Evolutionary conservation across 1,140 invertebrate species (phyloP), one percentile per base, ranked within the genome.

Genomic region (Drosophila carrolli): DNA sequence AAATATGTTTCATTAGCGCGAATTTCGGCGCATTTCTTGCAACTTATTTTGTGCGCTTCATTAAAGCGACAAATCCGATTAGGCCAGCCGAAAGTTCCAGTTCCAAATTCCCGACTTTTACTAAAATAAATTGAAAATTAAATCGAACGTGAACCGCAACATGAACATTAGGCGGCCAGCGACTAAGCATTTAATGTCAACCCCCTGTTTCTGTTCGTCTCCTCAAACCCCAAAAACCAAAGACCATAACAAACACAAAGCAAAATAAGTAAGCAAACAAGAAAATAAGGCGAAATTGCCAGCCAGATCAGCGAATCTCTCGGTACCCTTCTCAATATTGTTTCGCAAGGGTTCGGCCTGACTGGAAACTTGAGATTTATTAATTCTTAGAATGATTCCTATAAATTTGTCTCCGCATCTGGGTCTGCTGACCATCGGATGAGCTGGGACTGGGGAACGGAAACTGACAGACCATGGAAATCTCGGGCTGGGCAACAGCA

Each of bases 31-130:
- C 84, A 89, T 83, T 89, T 88, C 63, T 89, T 78, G 72, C 81
- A 85, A 81, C 81, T 85, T 84, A 73, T 78, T 86, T 81, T 63
- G 61, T 81, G 73, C 83, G 83, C 83, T 88, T 89, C 83, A 88
- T 88, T 88, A 71, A 88, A 88, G 83, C 83, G 83, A 88, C 83
- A 88, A 88, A 88, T 88, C 83, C 83, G 83, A 89, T 88, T 88
- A 88, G 83, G 61, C 32, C 50, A 35, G 11, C 35, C 74, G 38
- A 32, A 54, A 55, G 32, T 56, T 70, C 37, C 47, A 37, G 10
- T 27, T 66, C 46, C 19, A 37, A 32, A 32, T 16, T 23, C 13
- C 48, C n/a, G 13, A 38, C 32, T 43, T 43, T 44, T 43, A 75
- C 63, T 70, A 75, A 88, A 81, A 88, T 82, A 83, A 89, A 88